These are phyloP conservation scores for Orbicella faveolata DNA, from an alignment of 64 coral and sea anemone species.

Conservation along the genomic window DNA sequence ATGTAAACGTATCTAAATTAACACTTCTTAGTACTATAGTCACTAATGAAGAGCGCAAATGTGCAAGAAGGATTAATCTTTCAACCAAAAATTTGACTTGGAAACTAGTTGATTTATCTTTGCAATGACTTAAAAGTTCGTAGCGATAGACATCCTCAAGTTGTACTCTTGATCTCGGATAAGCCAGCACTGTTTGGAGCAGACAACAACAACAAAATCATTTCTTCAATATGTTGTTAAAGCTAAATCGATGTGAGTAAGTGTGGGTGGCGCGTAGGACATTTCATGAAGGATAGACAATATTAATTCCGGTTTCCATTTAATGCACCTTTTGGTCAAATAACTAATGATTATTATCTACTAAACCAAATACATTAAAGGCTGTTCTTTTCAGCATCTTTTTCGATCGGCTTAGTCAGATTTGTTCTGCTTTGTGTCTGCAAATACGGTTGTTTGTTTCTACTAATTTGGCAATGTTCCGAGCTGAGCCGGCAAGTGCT, in stretches of 20 bases:
- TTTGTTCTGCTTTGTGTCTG: too few relatives aligned
- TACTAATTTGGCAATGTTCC: too few relatives aligned
- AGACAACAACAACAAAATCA: too few relatives aligned
- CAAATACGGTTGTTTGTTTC: too few relatives aligned
- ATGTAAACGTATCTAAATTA: background rate
- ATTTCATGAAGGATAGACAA: background rate
- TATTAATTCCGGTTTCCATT: background rate
- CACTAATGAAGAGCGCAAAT: background rate
- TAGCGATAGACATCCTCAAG: background rate
- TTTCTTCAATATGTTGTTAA: too few relatives aligned
- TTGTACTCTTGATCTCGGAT: too few relatives aligned
- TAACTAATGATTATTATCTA: background rate
- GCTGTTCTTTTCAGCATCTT: too few relatives aligned
- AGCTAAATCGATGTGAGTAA: too few relatives aligned
- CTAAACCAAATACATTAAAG: background rate
- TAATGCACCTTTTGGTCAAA: background rate
- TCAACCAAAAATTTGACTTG: background rate
- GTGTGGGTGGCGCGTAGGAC: too few relatives aligned
- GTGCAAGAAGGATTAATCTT: background rate
- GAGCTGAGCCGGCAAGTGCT: too few relatives aligned
- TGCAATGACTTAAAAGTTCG: background rate
- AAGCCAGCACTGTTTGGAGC: too few relatives aligned
- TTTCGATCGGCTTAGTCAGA: too few relatives aligned
- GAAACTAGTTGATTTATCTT: background rate
- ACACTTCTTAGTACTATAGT: background rate